Percentiles rank a stretch among this genome's conserved stretches.
Evolutionary conservation across 1,140 invertebrate species (phyloP).

Genomic region (Streblospio benedicti): DNA sequence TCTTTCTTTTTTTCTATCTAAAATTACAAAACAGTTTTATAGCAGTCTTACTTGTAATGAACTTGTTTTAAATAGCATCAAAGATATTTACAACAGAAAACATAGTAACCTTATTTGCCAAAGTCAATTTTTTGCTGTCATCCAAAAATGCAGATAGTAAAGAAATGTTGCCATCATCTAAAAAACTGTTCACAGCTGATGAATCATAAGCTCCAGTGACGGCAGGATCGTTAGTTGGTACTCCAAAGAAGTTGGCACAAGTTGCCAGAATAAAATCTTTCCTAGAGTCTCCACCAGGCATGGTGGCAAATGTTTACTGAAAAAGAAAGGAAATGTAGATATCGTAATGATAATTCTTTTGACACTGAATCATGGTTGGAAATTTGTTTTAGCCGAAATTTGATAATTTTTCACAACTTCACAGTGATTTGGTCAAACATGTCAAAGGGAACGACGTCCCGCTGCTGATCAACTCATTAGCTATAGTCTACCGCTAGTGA

Average conservation of each 20-base stretch:
- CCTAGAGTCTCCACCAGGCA: conserved; percentile 39
- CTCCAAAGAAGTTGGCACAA: conserved; percentile 40
- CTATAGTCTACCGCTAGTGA: too few relatives aligned
- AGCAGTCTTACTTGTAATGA: not conserved
- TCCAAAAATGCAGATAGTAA: conserved; percentile 20
- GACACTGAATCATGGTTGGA: too few relatives aligned
- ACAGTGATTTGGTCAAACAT: too few relatives aligned
- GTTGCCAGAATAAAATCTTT: conserved; percentile 47
- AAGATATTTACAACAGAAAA: not conserved
- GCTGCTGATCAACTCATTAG: too few relatives aligned
- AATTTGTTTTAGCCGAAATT: too few relatives aligned
- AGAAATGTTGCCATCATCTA: conserved; percentile 38
- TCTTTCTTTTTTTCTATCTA: conserved; percentile 41
- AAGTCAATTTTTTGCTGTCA: conserved; percentile 11
- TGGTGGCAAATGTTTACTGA: not conserved
- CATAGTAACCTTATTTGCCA: not conserved
- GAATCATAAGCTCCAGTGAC: conserved; percentile 29
- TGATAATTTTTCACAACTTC: too few relatives aligned
- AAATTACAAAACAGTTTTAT: conserved; percentile 15
- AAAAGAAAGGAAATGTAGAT: too few relatives aligned
- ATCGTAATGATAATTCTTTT: too few relatives aligned
- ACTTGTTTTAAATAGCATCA: not conserved
- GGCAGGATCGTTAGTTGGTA: conserved; percentile 28
- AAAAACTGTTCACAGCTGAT: conserved; percentile 33
- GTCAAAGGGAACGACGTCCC: too few relatives aligned